These are phyloP conservation scores for Ceratosolen solmsi DNA, from an alignment of 1,140 invertebrate genomes.

Conservation along the genomic window DNA sequence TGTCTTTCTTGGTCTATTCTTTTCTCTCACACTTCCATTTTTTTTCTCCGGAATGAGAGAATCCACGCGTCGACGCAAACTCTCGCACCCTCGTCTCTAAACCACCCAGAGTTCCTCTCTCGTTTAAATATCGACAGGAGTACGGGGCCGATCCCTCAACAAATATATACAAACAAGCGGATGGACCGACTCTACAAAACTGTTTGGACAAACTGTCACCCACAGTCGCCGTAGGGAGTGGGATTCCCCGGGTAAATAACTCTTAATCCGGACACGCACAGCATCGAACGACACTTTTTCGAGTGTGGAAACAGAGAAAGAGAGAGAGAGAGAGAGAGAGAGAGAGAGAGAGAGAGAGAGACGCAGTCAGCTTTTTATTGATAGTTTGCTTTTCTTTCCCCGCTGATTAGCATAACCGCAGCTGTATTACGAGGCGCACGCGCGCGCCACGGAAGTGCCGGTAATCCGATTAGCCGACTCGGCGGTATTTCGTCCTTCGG, in stretches of 20 bases:
- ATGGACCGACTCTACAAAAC: constrained; percentile 3
- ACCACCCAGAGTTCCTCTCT: not conserved
- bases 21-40: not conserved
- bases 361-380: constrained; percentile 4
- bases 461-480: constrained; percentile 42
- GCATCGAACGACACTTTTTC: not conserved
- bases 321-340: not conserved
- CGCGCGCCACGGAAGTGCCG: not conserved
- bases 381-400: constrained; percentile 32
- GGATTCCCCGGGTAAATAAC: constrained; percentile 36
- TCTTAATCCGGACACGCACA: constrained; percentile 30
- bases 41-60: constrained; percentile 7
- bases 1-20: not conserved
- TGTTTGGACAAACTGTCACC: constrained; percentile 52
- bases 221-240: not conserved
- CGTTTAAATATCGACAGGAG: constrained; percentile 15
- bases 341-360: not conserved
- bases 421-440: constrained; percentile 18
- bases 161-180: not conserved
- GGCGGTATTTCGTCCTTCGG: not conserved
- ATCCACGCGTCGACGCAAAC: not conserved
- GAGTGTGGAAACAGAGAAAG: not conserved
- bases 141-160: not conserved
- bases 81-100: not conserved
- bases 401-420: constrained; percentile 46